Evolutionary conservation across 2,113 vertebrate species (phyloP).

Genomic region (Microcebus ravelobensis): DNA sequence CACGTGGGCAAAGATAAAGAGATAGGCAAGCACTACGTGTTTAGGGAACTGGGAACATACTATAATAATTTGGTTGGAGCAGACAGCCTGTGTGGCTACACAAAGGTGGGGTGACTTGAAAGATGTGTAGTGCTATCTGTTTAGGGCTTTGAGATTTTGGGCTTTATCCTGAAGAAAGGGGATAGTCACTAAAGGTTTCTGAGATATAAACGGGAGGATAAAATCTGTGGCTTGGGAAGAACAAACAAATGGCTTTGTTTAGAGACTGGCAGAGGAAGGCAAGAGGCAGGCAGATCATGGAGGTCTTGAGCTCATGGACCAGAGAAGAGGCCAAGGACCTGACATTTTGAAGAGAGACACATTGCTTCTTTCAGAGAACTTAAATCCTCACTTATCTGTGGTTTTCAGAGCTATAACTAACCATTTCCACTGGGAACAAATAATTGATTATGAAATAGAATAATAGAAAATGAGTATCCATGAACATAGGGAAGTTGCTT

Average conservation of each 20-base stretch:
- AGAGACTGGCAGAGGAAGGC: background rate
- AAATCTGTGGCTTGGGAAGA: conserved; percentile 3
- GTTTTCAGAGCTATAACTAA: background rate
- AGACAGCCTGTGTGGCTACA: background rate
- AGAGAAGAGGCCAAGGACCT: background rate
- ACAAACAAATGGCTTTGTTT: background rate
- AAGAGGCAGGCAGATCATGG: background rate
- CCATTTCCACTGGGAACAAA: background rate
- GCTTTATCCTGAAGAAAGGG: background rate
- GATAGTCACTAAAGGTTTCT: background rate
- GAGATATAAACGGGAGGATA: background rate
- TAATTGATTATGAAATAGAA: background rate
- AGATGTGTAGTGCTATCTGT: background rate
- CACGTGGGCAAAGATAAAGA: background rate
- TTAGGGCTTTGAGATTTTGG: background rate
- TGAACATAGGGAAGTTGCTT: background rate
- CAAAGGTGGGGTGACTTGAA: background rate
- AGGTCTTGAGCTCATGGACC: background rate
- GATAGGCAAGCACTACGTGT: background rate
- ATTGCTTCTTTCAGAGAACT: background rate
- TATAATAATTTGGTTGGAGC: background rate
- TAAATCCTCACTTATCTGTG: background rate
- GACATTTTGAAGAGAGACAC: background rate
- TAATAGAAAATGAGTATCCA: background rate
- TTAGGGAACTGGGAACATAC: background rate